Percentiles rank a stretch among this genome's conserved stretches.
phyloP scores from a whole-genome alignment of 2,888 invertebrate genomes.

The Dusona sp. region DNA sequence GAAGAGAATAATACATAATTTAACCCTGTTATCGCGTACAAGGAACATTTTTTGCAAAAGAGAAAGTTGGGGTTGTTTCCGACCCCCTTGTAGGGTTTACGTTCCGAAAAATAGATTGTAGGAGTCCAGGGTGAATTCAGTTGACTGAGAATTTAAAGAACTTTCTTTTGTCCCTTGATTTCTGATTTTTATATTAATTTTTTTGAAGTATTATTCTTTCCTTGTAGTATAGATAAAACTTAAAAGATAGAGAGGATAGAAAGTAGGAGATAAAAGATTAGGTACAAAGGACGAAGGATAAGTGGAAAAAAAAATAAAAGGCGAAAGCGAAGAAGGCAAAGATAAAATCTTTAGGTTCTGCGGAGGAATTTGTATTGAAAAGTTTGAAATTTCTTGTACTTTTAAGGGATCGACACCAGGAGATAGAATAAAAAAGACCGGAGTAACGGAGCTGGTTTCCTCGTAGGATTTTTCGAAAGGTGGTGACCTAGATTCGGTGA shows the following conservation, averaged over 20 bases:
- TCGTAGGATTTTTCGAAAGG: conserved; percentile 94
- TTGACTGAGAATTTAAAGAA: background rate
- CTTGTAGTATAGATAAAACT: background rate
- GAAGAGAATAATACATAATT: too few relatives aligned
- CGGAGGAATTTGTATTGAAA: background rate
- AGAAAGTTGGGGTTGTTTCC: too few relatives aligned
- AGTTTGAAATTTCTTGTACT: conserved; percentile 81
- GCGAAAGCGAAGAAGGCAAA: background rate
- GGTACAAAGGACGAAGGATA: conserved; percentile 5
- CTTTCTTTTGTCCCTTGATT: background rate
- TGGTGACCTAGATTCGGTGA: conserved; percentile 91
- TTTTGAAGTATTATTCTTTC: background rate
- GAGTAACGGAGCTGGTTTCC: conserved; percentile 93
- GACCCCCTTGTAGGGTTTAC: too few relatives aligned
- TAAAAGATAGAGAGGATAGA: background rate
- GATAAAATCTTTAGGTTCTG: background rate
- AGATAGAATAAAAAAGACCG: conserved; percentile 97
- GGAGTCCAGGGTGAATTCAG: too few relatives aligned
- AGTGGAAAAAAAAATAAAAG: background rate
- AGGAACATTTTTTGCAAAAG: too few relatives aligned
- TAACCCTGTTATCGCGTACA: too few relatives aligned
- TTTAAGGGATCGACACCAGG: conserved; percentile 97
- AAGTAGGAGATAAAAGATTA: background rate
- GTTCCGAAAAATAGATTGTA: too few relatives aligned
- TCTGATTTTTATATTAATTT: background rate